Conservation (phyloP, 2,797 vertebrate species). For the Hapalemur alaotrensis region DNA sequence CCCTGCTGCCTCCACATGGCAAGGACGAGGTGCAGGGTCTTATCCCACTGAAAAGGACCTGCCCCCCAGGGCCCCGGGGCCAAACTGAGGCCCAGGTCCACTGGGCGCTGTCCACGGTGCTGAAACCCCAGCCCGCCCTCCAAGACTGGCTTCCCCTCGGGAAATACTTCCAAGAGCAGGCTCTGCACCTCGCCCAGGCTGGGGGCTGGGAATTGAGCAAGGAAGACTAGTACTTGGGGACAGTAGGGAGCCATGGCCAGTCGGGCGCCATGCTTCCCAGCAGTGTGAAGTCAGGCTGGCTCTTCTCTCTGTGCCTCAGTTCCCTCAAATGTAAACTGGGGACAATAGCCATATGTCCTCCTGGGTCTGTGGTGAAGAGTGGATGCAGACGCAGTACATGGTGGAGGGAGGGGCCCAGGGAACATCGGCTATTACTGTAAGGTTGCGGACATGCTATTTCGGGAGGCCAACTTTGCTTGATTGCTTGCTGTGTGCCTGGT, state of each 20-base stretch:
- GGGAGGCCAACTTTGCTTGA: background rate
- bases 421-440: background rate
- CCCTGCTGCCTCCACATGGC: background rate
- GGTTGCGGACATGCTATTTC: background rate
- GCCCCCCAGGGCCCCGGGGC: background rate
- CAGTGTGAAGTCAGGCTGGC: background rate
- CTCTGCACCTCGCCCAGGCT: background rate
- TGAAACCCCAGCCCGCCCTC: background rate
- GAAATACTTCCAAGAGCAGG: background rate
- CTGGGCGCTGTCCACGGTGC: background rate
- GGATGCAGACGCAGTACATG: background rate
- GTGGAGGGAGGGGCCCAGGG: background rate
- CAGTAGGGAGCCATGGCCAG: background rate
- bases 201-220: background rate
- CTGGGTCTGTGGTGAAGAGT: background rate
- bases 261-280: background rate
- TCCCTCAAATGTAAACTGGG: background rate
- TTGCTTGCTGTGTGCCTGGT: background rate
- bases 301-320: background rate
- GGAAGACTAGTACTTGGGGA: background rate
- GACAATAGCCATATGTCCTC: background rate
- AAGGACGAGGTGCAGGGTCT: background rate
- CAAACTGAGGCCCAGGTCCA: fast-evolving
- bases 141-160: background rate
- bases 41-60: background rate